A percentile compares a stretch with the other conserved stretches of the same genome.
phyloP scores from a whole-genome alignment of 1,140 invertebrate genomes.

The Wasmannia auropunctata region DNA sequence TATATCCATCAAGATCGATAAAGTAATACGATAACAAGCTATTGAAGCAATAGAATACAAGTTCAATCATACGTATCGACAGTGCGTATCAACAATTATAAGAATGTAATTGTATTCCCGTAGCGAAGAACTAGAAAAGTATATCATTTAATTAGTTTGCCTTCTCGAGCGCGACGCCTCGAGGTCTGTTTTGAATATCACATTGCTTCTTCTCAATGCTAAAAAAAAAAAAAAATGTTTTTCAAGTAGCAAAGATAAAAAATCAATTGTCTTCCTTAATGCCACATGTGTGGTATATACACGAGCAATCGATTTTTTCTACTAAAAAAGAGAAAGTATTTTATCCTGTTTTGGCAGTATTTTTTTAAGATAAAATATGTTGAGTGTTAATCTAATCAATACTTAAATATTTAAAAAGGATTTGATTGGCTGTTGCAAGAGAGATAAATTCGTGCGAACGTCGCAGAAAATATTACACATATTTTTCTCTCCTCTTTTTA shows the following conservation, averaged over 20 bases:
- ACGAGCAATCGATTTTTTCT: not conserved
- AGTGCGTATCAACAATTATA: not conserved
- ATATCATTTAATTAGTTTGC: not conserved
- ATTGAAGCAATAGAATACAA: conserved; percentile 42
- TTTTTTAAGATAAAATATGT: not conserved
- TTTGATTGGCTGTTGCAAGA: not conserved
- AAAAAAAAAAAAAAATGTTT: not conserved
- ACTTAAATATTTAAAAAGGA: not conserved
- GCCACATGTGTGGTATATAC: not conserved
- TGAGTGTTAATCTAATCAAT: not conserved
- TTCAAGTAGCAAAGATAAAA: not conserved
- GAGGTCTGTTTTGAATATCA: not conserved
- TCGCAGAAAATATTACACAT: not conserved
- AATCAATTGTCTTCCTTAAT: not conserved
- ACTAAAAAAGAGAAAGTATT: not conserved
- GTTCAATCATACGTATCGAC: not conserved
- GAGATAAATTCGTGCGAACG: not conserved
- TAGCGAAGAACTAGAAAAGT: not conserved
- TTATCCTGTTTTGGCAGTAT: not conserved
- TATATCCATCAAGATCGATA: conserved; percentile 13
- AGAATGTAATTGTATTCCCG: not conserved
- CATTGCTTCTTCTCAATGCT: not conserved
- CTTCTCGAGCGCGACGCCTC: not conserved
- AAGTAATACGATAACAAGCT: conserved; percentile 31
- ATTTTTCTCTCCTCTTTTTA: no score